Conservation (phyloP, 64 coral and sea anemone species). For the Porites australiensis region DNA sequence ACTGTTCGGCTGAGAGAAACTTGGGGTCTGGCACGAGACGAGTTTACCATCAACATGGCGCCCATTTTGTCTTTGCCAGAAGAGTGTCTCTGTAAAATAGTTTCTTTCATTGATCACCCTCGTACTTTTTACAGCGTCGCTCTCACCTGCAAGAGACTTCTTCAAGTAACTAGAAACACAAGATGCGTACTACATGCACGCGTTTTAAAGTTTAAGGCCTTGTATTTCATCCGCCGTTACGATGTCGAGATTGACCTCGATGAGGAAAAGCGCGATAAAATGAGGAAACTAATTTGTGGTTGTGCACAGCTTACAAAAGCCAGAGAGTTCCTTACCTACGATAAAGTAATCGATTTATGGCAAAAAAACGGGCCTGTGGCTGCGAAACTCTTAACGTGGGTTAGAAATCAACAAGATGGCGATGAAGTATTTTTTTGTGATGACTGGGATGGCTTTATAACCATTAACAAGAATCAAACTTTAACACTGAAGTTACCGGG, state of each 20-base stretch:
- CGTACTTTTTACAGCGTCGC: constrained; percentile 35
- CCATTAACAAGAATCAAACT: no score
- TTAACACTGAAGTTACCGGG: constrained; percentile 54
- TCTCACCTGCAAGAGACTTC: constrained; percentile 41
- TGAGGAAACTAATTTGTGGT: not conserved
- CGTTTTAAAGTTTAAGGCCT: no score
- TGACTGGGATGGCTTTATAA: not conserved
- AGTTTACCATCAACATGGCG: not conserved
- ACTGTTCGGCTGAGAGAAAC: no score
- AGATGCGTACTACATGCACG: no score
- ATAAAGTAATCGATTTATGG: constrained; percentile 12
- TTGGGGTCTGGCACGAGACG: no score
- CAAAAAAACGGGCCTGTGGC: constrained; percentile 37
- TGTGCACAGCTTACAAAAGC: not conserved
- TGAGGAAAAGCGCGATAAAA: constrained; percentile 19
- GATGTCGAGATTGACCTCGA: constrained; percentile 11
- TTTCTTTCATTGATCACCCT: constrained; percentile 32
- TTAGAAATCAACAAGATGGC: not conserved
- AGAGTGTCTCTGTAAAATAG: constrained; percentile 31
- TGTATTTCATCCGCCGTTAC: not conserved
- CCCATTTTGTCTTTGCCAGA: constrained; percentile 55
- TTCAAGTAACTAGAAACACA: not conserved
- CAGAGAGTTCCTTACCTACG: constrained; percentile 1
- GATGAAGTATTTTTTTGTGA: constrained; percentile 26
- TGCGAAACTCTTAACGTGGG: constrained; percentile 48